Percentiles rank a stretch among this genome's conserved stretches.
These are phyloP conservation scores for Moxostoma hubbsi DNA, from an alignment of 2,797 vertebrate species.

Conservation along the genomic window DNA sequence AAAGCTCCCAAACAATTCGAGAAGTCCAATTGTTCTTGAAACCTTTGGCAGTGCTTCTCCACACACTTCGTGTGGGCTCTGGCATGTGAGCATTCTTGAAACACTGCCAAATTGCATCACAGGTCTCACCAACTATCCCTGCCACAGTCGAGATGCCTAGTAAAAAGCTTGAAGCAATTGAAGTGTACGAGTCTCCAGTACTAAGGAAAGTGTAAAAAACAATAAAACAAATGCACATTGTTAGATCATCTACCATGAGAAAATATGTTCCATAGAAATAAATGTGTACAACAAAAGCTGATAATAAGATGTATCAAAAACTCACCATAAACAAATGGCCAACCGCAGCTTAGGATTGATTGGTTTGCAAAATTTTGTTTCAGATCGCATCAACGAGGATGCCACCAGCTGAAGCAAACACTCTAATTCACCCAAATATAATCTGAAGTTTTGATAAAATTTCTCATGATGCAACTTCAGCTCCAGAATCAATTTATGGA, in stretches of 20 bases:
- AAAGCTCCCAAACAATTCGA: slow-evolving; percentile 7
- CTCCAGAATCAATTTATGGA: not conserved
- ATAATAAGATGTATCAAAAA: not conserved
- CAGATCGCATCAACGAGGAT: not conserved
- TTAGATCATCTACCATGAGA: not conserved
- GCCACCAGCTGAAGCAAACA: not conserved
- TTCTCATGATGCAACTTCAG: not conserved
- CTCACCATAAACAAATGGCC: not conserved
- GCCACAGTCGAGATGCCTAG: not conserved
- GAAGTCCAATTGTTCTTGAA: not conserved
- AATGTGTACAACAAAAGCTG: not conserved
- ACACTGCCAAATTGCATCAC: not conserved
- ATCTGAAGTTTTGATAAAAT: not conserved
- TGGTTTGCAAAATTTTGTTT: not conserved
- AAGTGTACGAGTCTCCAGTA: not conserved
- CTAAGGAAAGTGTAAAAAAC: not conserved
- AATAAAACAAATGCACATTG: not conserved
- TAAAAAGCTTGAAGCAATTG: not conserved
- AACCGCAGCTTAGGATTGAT: not conserved
- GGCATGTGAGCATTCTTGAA: not conserved
- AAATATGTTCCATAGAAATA: not conserved
- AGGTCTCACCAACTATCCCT: not conserved
- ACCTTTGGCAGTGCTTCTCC: slow-evolving; percentile 6
- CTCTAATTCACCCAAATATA: not conserved
- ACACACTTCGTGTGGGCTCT: not conserved